Evolutionary conservation across 1,140 invertebrate species (phyloP).

Genomic region (Lethocerus indicus): DNA sequence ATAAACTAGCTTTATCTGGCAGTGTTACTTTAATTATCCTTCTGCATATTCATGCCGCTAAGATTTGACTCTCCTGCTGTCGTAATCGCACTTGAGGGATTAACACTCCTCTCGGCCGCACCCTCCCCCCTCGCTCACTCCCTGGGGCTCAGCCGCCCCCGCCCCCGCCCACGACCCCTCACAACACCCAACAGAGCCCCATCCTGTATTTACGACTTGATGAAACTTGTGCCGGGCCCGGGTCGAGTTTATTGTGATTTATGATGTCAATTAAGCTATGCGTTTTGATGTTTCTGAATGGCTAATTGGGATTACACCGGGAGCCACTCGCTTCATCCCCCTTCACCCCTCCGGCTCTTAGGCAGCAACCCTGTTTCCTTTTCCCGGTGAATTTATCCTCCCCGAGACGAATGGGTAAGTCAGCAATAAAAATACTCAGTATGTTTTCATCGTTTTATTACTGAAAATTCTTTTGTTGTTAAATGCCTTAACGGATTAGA

Average conservation of each 20-base stretch:
- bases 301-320: conserved; percentile 6
- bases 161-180: too few relatives aligned
- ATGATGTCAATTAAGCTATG: conserved; percentile 1
- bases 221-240: neutral
- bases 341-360: neutral
- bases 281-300: conserved; percentile 1
- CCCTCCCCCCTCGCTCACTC: too few relatives aligned
- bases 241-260: conserved; percentile 5
- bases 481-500: too few relatives aligned
- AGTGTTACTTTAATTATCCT: conserved; percentile 3
- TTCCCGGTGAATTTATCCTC: too few relatives aligned
- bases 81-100: conserved; percentile 8
- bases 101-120: neutral
- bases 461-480: too few relatives aligned
- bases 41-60: conserved; percentile 3
- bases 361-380: too few relatives aligned
- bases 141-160: too few relatives aligned
- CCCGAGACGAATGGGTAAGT: too few relatives aligned
- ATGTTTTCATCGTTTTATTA: too few relatives aligned
- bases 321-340: neutral
- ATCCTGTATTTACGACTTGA: conserved; percentile 7
- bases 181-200: too few relatives aligned
- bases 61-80: neutral
- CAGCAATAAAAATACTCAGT: too few relatives aligned
- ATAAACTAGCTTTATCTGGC: conserved; percentile 6